Base-by-base conservation (phyloP, 2,797 vertebrate genomes). In the Pseudochirops corinnae region DNA sequence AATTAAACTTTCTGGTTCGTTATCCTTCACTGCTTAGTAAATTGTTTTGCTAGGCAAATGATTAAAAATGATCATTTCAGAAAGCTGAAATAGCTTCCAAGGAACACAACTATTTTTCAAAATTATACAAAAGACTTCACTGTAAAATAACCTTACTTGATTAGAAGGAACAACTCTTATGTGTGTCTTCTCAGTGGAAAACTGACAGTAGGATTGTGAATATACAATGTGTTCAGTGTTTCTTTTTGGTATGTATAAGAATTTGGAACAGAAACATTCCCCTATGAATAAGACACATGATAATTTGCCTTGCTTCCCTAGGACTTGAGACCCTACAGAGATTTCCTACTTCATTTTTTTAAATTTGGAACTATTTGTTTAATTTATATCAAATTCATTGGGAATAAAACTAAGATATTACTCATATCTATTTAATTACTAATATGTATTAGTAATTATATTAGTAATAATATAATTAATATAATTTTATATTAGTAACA, bases 1-100 rank as follows among this genome's bases (percentile, higher is more conserved):
- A 99, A 99, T 99, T 99, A 99, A 99, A 99, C 98, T 98, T 98
- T 98, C 98, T 98, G 98, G 98, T 98, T 98, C 95, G 92, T 98
- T 98, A 98, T 99, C 98, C 98, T 98, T 98, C 98, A 96, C 97
- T 98, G 98, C 98, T 98, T 98, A 98, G 98, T 98, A 98, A 98
- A 99, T 98, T 99, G 98, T 99, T 99, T 98, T 99, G 98, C 98
- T 98, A 98, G 97, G 97, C 93, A 90, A 98, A 98, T 98, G 96
- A 99, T 98, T 98, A 98, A 98, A 98, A 98, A 97, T 95, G 95
- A 99, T 98, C 98, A 98, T 98, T 98, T 97, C 93, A 96, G 94
- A 97, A 98, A 97, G 94, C 95, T 90, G 96, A 98, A 98, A 97
- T 50, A 96, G 62, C 97, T 97, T 98, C 97, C 96, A 91, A 95